Evolutionary conservation across 2,888 invertebrate species (phyloP).

Genomic region (Eupithecia subumbrata): DNA sequence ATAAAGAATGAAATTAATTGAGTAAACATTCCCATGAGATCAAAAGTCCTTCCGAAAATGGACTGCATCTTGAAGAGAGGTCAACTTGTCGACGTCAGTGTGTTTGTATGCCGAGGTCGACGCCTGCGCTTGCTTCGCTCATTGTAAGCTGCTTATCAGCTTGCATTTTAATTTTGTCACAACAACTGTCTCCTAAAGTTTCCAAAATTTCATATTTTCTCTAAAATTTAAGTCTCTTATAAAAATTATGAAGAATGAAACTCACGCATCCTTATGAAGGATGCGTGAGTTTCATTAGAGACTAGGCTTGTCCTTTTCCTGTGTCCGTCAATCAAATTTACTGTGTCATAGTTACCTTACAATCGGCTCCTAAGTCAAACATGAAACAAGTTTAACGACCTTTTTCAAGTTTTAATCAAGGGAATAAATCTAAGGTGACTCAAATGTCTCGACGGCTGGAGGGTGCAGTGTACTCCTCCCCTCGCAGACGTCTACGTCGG

Average conservation of each 20-base stretch:
- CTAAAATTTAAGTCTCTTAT: neutral
- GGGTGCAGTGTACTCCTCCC: neutral
- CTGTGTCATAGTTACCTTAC: neutral
- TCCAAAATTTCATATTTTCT: neutral
- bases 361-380: neutral
- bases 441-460: neutral
- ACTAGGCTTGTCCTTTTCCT: neutral
- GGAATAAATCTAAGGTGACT: neutral
- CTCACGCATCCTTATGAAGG: neutral
- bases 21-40: neutral
- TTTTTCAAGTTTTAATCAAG: neutral
- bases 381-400: neutral
- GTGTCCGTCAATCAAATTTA: neutral
- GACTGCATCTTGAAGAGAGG: conserved; percentile 53
- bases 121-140: conserved; percentile 49
- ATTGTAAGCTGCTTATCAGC: conserved; percentile 38
- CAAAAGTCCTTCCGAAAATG: conserved; percentile 51
- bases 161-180: conserved; percentile 23
- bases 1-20: neutral
- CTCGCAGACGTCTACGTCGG: conserved; percentile 1
- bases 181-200: neutral
- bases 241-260: neutral
- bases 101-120: conserved; percentile 70
- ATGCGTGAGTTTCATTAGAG: no score
- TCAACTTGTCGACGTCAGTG: conserved; percentile 60